Conservation (phyloP, 2,113 vertebrate species). For the Nesoenas mayeri region DNA sequence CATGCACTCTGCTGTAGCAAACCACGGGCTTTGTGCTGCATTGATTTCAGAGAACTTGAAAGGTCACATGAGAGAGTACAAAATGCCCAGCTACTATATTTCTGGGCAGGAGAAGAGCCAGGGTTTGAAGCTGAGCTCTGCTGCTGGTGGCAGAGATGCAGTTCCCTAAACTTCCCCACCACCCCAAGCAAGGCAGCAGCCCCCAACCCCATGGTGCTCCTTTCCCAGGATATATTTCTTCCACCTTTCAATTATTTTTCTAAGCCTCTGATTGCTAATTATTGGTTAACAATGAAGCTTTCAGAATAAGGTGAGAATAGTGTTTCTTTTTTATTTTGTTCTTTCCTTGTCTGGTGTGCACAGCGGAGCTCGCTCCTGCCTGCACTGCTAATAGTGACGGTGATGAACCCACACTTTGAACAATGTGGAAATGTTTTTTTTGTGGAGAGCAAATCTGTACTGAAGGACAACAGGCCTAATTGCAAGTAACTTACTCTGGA, state of each 20-base stretch:
- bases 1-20: rapidly evolving
- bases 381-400: not conserved
- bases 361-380: not conserved
- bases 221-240: not conserved
- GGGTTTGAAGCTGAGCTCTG: not conserved
- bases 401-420: not conserved
- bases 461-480: not conserved
- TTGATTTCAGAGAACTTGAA: not conserved
- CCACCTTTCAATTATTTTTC: not conserved
- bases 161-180: rapidly evolving
- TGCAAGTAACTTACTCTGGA: not conserved
- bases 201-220: rapidly evolving
- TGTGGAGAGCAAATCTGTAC: not conserved
- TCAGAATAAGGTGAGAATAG: not conserved
- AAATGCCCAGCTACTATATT: not conserved
- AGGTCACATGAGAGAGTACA: rapidly evolving
- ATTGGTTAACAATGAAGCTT: not conserved
- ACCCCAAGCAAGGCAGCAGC: not conserved
- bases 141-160: rapidly evolving
- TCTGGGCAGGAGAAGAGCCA: rapidly evolving
- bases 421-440: not conserved
- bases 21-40: rapidly evolving
- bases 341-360: not conserved
- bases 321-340: not conserved
- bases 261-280: not conserved